phyloP scores from a whole-genome alignment of 2,888 invertebrate species.

The Drosophila silvestris region DNA sequence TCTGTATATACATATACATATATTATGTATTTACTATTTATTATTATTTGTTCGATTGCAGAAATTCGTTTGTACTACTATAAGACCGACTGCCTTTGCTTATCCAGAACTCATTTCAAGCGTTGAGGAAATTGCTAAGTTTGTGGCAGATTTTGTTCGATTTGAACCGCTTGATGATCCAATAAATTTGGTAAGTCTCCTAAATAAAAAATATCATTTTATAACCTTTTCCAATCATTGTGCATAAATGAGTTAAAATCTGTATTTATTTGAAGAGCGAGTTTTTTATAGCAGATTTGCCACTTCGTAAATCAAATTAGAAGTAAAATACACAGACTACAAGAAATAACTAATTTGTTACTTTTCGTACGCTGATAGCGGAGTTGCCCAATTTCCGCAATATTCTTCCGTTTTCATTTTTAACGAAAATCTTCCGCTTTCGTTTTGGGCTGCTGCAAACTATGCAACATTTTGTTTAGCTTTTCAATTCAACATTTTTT shows the following conservation, averaged over 20 bases:
- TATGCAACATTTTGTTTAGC: not conserved
- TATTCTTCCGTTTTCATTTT: not conserved
- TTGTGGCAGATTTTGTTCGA: slow-evolving; percentile 92
- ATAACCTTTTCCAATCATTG: not conserved
- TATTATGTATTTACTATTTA: not conserved
- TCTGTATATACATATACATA: not conserved
- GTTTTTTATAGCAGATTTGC: not conserved
- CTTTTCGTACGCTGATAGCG: not conserved
- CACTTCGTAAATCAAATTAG: not conserved
- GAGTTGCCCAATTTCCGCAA: not conserved
- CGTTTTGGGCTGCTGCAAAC: not conserved
- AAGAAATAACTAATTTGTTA: not conserved
- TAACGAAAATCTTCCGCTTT: not conserved
- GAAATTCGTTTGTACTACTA: slow-evolving; percentile 95
- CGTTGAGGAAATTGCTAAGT: slow-evolving; percentile 90
- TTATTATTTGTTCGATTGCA: slow-evolving; percentile 79
- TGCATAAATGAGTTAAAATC: not conserved
- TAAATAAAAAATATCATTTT: too few species aligned
- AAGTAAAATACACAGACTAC: too few species aligned
- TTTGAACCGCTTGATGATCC: slow-evolving; percentile 90
- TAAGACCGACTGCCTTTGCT: slow-evolving; percentile 91
- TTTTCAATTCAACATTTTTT: not conserved
- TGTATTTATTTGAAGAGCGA: not conserved
- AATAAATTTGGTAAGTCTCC: slow-evolving; percentile 88
- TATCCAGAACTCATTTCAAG: slow-evolving; percentile 88